Evolutionary conservation across 2,113 vertebrate genomes (phyloP).

Genomic region (Chamaetylas fuelleborni): DNA sequence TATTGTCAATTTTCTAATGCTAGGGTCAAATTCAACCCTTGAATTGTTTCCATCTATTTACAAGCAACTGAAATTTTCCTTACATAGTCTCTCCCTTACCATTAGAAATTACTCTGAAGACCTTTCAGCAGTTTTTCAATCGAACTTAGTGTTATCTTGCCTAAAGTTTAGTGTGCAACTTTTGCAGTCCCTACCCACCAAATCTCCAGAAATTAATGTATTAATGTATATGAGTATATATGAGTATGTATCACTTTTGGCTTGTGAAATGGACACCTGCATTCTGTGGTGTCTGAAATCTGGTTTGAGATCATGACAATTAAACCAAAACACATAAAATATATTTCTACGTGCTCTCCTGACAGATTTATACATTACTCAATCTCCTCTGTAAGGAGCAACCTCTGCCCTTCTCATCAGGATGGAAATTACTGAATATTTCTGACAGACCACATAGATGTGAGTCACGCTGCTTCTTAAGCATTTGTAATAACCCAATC

Average conservation of each 20-base stretch:
- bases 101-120: background rate
- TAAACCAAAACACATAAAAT: background rate
- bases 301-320: background rate
- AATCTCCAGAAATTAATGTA: background rate
- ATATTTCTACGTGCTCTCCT: background rate
- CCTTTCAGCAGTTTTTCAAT: background rate
- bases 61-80: background rate
- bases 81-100: background rate
- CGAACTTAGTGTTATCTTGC: background rate
- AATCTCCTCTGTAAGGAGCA: background rate
- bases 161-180: background rate
- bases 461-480: background rate
- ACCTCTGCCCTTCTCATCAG: background rate
- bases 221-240: too few species aligned
- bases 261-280: background rate
- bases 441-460: background rate
- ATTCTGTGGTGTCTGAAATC: background rate
- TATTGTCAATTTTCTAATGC: background rate
- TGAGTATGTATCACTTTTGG: background rate
- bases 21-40: background rate
- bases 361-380: background rate
- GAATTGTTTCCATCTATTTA: background rate
- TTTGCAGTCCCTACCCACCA: background rate
- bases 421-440: background rate
- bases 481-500: background rate